Percentiles rank a stretch among this genome's conserved stretches.
Evolutionary conservation across 2,113 vertebrate species (phyloP).

Genomic region (Pelvicachromis taeniatus): DNA sequence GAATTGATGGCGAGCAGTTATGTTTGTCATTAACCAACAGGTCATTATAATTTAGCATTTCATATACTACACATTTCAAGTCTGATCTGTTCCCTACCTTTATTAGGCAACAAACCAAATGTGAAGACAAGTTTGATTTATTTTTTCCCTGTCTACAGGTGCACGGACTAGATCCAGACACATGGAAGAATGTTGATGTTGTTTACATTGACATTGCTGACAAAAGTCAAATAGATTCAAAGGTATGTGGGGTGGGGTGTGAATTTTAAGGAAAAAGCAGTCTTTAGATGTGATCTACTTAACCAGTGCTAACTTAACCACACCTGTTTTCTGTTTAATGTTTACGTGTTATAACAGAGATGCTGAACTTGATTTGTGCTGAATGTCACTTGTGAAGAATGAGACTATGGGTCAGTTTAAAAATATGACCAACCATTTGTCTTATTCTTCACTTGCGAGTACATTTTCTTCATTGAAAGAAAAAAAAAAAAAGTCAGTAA

Average conservation of each 20-base stretch:
- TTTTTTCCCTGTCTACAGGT: constrained; percentile 69
- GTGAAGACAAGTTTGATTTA: neutral
- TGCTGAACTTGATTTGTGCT: neutral
- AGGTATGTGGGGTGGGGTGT: constrained; percentile 67
- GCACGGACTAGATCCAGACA: constrained; percentile 81
- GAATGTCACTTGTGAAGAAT: neutral
- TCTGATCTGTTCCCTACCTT: neutral
- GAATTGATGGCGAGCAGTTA: neutral
- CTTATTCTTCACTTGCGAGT: neutral
- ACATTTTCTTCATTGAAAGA: neutral
- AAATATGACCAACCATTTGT: neutral
- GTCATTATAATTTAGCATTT: neutral
- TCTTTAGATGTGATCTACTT: neutral
- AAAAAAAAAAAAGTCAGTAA: accelerated
- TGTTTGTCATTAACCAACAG: neutral
- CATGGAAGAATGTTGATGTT: constrained; percentile 80
- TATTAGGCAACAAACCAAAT: neutral
- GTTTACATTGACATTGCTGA: constrained; percentile 92
- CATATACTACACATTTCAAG: neutral
- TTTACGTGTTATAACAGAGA: neutral
- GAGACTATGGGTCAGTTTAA: neutral
- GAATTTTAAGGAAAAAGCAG: neutral
- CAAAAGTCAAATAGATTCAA: constrained; percentile 73
- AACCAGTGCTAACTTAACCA: too few relatives aligned
- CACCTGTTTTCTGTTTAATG: neutral